Evolutionary conservation across 2,113 vertebrate genomes (phyloP), one percentile per base, ranked within the genome.

Genomic region (Tragelaphus buxtoni): DNA sequence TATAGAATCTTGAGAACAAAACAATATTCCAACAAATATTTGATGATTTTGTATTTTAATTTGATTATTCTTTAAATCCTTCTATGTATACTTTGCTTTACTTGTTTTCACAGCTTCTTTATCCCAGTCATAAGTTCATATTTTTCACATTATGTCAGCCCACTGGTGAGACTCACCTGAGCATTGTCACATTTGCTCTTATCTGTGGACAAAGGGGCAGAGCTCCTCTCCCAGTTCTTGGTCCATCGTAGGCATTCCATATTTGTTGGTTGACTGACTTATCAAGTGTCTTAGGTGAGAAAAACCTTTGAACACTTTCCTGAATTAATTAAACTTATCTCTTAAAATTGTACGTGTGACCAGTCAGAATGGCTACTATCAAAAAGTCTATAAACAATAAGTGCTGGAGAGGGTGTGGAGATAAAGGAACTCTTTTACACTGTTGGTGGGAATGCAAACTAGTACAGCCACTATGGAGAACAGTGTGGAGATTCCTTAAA

Each of bases 1-100:
- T 86, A 53, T 35, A 63, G 94, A 89, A 51, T 51, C 77, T 98
- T 69, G 49, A 88, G 88, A 69, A 79, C n/a, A 79, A 92, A 88
- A 13, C 9, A 45, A 4, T 16, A 22, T 56, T 84, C 61, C 26
- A 55, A 51, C 30, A 49, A 49, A 60, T 76, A 55, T 30, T 83
- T 26, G 28, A 88, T 93, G 28, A 55, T 45, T 88, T 81, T 90
- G 18, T 56, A 24, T 55, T n/a, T 86, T 80, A n/a, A 35, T 45
- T 81, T 58, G 28, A 32, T 72, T 90, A 28, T 20, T 86, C 51
- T 51, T 87, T 42, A 47, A 69, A 51, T 30, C 5, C 10, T 6
- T 79, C 79, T 39, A 72, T 49, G 7, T 42, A 18, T 8, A 14
- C 20, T 63, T 74, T 32, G 30, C 13, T 22, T 88, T 42, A n/a